Conservation (phyloP, 2,113 vertebrate species). For the Corythaeola cristata region DNA sequence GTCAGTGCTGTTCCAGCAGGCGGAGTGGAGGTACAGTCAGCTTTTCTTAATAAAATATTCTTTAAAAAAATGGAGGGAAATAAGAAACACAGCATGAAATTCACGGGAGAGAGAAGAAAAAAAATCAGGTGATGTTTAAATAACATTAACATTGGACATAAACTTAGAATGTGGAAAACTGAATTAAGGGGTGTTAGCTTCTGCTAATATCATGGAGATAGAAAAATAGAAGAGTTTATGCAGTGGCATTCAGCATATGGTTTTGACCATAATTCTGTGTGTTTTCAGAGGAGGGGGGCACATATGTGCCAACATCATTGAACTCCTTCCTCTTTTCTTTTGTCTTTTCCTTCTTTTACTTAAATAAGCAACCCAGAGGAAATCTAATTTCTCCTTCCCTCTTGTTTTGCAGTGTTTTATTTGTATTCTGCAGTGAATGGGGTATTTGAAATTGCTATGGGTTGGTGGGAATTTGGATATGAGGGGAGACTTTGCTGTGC, state of each 20-base stretch:
- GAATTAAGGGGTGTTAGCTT: background rate
- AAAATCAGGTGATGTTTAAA: background rate
- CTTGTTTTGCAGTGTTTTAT: background rate
- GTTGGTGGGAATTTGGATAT: background rate
- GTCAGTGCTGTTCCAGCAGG: conserved; percentile 28
- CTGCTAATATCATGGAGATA: background rate
- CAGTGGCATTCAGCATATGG: background rate
- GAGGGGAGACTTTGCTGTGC: background rate
- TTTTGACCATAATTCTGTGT: background rate
- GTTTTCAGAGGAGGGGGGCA: fast-evolving
- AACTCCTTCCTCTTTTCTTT: background rate
- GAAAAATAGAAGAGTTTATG: background rate
- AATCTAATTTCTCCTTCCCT: background rate
- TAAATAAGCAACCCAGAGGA: background rate
- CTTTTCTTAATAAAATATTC: conserved; percentile 46
- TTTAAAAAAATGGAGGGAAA: background rate
- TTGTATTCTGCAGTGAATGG: background rate
- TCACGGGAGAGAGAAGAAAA: background rate
- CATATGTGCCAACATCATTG: fast-evolving
- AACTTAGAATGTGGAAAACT: background rate
- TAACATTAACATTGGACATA: background rate
- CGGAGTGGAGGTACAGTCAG: background rate
- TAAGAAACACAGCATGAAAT: conserved; percentile 9
- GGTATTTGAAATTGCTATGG: background rate
- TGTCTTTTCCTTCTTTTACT: background rate